Evolutionary conservation across 1,140 invertebrate genomes (phyloP).

Genomic region (Heliconius himera): DNA sequence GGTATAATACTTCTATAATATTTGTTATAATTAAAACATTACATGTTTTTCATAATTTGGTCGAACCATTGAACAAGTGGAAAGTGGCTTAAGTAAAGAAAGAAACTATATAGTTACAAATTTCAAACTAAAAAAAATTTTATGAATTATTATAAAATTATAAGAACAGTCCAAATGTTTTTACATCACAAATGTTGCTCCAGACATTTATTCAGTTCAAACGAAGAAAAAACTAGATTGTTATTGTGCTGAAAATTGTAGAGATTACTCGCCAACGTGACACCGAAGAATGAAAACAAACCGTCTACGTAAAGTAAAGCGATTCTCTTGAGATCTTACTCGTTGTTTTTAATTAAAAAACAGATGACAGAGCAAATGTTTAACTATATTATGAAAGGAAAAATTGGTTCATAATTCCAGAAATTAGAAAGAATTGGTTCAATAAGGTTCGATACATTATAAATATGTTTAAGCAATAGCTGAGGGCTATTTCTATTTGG

Average conservation of each 20-base stretch:
- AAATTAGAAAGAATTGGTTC: no score
- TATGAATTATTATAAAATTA: background rate
- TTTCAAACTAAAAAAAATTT: background rate
- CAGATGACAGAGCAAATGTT: background rate
- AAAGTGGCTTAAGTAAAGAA: no score
- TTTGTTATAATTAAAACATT: no score
- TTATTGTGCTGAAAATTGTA: slow-evolving; percentile 12
- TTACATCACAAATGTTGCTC: background rate
- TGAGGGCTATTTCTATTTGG: no score
- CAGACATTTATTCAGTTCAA: background rate
- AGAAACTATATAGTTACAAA: no score
- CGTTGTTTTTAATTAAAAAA: slow-evolving; percentile 28
- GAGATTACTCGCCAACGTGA: slow-evolving; percentile 10
- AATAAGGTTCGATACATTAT: no score
- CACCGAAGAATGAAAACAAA: slow-evolving; percentile 14
- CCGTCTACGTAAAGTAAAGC: background rate
- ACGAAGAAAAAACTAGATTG: background rate
- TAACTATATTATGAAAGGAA: background rate
- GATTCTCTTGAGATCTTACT: background rate
- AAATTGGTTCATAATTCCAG: background rate
- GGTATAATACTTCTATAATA: no score
- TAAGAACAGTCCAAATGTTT: background rate
- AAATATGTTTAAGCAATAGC: no score
- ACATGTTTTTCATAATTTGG: no score
- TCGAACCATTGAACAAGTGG: no score